Percentiles rank a stretch among this genome's conserved stretches.
Conservation (phyloP, 1,140 invertebrate species). For the Heliconius congener region DNA sequence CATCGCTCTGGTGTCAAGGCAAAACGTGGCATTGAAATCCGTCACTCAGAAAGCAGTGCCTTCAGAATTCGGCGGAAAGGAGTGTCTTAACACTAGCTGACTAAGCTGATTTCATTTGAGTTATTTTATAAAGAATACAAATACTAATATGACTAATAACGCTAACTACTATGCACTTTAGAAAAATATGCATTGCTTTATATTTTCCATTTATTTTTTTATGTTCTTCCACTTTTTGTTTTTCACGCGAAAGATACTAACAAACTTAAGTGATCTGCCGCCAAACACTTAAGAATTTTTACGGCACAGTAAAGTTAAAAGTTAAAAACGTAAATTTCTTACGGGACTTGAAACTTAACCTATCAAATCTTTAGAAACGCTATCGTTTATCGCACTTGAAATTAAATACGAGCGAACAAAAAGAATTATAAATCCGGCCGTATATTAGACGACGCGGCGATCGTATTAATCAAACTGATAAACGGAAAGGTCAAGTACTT, state of each 20-base stretch:
- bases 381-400: slow-evolving; percentile 22
- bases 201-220: neutral
- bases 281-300: neutral
- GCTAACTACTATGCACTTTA: neutral
- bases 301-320: neutral
- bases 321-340: neutral
- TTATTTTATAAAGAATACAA: too few species aligned
- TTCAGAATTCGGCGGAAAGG: too few species aligned
- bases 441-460: slow-evolving; percentile 48
- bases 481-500: slow-evolving; percentile 57
- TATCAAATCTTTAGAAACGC: neutral
- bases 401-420: slow-evolving; percentile 30
- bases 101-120: too few species aligned
- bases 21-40: too few species aligned
- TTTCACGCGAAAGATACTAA: neutral
- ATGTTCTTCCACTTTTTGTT: neutral
- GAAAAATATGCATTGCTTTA: neutral
- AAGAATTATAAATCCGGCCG: slow-evolving; percentile 43
- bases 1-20: too few species aligned
- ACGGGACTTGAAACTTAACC: neutral
- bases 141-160: too few species aligned
- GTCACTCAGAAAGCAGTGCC: too few species aligned
- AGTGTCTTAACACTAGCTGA: too few species aligned
- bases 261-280: neutral
- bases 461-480: slow-evolving; percentile 60